Evolutionary conservation across 2,888 invertebrate genomes (phyloP), one percentile per base, ranked within the genome.

Genomic region (Bombylius major): DNA sequence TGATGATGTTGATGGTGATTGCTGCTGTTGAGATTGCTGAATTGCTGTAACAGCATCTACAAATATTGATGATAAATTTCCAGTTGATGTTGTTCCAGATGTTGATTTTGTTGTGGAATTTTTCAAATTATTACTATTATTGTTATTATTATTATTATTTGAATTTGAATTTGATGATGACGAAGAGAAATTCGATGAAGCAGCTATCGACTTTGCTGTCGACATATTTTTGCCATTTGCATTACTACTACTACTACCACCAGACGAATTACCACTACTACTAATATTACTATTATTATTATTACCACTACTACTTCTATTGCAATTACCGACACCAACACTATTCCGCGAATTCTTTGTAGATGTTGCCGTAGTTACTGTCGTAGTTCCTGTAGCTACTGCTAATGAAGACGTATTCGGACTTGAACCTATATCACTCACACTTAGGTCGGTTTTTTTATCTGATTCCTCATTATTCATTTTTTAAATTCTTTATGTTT

Each of bases 371-470:
- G 61, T 59, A 45, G 55, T 45, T 45, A 46, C 50, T 50, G 62
- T 57, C 53, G 59, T 59, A 47, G 61, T 55, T 49, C 57, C 47
- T 50, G 42, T 56, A 46, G 63, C 46, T 53, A 34, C 32, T 31
- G 54, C 36, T 50, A 47, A 14, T 14, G 47, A 47, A 49, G 64
- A 47, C 58, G 62, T 64, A 61, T 64, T 65, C 64, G 63, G 52
- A 47, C 46, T 57, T 55, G 54, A 51, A 56, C 56, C 54, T 56
- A 53, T 45, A 55, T 55, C 53, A 56, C 67, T 63, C 68, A 69
- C 67, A 66, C 66, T 71, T 63, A 70, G 66, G 65, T 70, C 69
- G 67, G 66, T 68, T 66, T 66, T 69, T 67, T 72, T 71, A 62
- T 64, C 63, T 62, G 62, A 64, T 67, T 69, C 71, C 67, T 69